These are phyloP conservation scores for Prochilodus magdalenae DNA, from an alignment of 2,113 vertebrate genomes.

Conservation along the genomic window DNA sequence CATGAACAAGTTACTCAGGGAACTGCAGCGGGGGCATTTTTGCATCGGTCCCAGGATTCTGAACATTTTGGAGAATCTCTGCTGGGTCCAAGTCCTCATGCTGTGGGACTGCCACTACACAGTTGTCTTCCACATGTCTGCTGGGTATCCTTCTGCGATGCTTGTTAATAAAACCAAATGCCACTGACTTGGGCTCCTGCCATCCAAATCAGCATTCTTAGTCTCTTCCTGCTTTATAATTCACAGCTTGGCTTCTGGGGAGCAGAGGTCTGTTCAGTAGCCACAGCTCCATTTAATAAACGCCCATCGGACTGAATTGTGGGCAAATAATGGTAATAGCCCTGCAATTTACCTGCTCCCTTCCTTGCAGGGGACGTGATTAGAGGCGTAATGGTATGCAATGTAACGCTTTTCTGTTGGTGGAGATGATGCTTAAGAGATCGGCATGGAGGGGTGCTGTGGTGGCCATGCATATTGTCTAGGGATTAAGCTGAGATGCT, in stretches of 20 bases:
- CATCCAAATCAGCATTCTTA: constrained; percentile 17
- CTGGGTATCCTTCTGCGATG: not conserved
- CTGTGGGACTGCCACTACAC: not conserved
- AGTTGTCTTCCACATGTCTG: not conserved
- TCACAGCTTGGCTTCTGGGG: constrained; percentile 2
- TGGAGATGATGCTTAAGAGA: not conserved
- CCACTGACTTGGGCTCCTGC: constrained; percentile 19
- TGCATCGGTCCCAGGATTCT: not conserved
- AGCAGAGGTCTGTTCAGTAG: not conserved
- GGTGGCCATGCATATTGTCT: not conserved
- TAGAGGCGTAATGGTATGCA: constrained; percentile 13
- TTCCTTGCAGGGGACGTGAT: constrained; percentile 6
- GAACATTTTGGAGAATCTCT: not conserved
- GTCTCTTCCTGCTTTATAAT: constrained; percentile 19
- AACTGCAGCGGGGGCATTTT: not conserved
- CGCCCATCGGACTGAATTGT: constrained; percentile 12
- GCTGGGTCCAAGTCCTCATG: not conserved
- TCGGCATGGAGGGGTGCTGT: not conserved
- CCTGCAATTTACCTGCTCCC: not conserved
- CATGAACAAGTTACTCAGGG: not conserved
- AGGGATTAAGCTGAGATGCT: not conserved
- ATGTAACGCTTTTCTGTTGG: not conserved
- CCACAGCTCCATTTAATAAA: constrained; percentile 7
- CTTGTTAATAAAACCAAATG: constrained; percentile 21
- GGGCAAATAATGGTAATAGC: constrained; percentile 23